phyloP scores from a whole-genome alignment of 1,140 invertebrate species.

The Heliconius hewitsoni region DNA sequence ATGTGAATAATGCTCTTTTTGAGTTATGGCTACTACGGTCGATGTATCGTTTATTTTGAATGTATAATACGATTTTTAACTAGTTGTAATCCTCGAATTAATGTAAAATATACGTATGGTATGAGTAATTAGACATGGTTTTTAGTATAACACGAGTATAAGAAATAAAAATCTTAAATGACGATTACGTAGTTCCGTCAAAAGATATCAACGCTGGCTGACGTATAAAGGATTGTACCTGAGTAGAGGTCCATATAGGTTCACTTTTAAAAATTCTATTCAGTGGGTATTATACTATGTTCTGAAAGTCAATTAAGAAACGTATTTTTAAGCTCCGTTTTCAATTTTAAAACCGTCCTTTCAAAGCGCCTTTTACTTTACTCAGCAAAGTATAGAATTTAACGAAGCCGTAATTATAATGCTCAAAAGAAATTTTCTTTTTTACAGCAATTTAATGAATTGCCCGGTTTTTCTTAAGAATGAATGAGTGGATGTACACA shows the following conservation, averaged over 20 bases:
- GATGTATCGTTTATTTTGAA: background rate
- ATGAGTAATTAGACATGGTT: background rate
- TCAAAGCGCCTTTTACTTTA: conserved; percentile 69
- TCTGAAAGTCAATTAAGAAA: conserved; percentile 64
- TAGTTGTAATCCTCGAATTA: background rate
- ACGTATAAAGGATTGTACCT: conserved; percentile 18
- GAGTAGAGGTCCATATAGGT: conserved; percentile 27
- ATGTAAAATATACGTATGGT: background rate
- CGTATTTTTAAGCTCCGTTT: conserved; percentile 63
- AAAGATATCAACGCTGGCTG: conserved; percentile 2
- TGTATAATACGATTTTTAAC: background rate
- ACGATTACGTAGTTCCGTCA: background rate
- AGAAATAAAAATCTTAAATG: conserved; percentile 10
- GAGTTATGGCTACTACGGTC: background rate
- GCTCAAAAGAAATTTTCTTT: conserved; percentile 71
- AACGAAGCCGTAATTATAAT: conserved; percentile 77
- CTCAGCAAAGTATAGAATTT: conserved; percentile 72
- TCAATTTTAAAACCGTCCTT: conserved; percentile 68
- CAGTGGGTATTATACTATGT: conserved; percentile 53
- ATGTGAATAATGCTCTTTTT: conserved; percentile 28
- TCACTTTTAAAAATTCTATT: conserved; percentile 46
- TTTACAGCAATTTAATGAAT: conserved; percentile 69
- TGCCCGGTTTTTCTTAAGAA: conserved; percentile 62
- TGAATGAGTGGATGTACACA: conserved; percentile 51
- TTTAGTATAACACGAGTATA: background rate